Evolutionary conservation across 2,888 invertebrate genomes (phyloP), one percentile per base, ranked within the genome.

Genomic region (Lymantria dispar): DNA sequence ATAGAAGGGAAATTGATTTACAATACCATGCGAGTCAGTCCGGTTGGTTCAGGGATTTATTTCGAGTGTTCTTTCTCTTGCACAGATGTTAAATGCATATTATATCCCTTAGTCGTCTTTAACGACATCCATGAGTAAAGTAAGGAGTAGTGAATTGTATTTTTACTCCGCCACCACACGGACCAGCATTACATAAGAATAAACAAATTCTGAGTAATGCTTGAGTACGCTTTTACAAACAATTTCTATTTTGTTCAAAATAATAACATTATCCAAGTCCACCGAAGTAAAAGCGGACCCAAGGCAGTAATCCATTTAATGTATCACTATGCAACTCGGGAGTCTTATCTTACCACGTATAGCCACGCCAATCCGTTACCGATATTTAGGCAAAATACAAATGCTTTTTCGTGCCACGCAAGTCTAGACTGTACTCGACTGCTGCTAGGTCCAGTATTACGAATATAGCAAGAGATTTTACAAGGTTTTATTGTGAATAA

Each of bases 371-470:
- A 88, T 87, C 85, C 87, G 87, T 87, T 88, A 87, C 88, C 83
- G 78, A 89, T 89, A 89, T 89, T 89, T 89, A 87, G 86, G 83
- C 83, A 86, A 89, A 87, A 85, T 87, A 84, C 84, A 81, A 85
- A 84, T 81, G 80, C 80, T 78, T 76, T 70, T 61, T 43, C 40
- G 8, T 14, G 41, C 22, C 65, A 72, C 45, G 54, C 76, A 45
- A 87, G 72, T 76, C 56, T 70, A 58, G 59, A 70, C 86, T 58
- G 54, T 88, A 78, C 53, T 31, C 14, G 58, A 10, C 43, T 29
- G 51, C 47, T 37, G 47, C 56, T 80, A 68, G 72, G 78, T 76
- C 57, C 58, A 69, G 58, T 70, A 81, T 87, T 66, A 62, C 54
- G 52, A 49, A 49, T 47, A 51, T 43, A 43, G 45, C 46, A 42